Evolutionary conservation across 2,797 vertebrate species (phyloP).

Genomic region (Spinus pinus): DNA sequence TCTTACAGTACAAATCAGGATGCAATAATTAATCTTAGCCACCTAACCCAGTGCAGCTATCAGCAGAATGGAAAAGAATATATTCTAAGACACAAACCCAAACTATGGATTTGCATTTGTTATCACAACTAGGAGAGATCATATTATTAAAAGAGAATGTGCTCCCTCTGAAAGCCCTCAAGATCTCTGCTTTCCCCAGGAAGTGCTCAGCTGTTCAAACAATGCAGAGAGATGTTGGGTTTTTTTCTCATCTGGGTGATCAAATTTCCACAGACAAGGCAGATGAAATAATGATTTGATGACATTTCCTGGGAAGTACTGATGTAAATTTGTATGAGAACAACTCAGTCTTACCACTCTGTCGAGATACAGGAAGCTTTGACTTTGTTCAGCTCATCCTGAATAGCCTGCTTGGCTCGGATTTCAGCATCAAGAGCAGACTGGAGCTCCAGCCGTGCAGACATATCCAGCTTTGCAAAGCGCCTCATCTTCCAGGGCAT

Average conservation of each 20-base stretch:
- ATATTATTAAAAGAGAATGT: neutral
- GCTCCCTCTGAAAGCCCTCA: neutral
- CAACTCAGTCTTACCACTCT: conserved; percentile 85
- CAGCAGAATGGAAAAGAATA: neutral
- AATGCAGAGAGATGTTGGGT: neutral
- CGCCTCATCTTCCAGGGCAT: conserved; percentile 99
- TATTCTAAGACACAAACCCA: neutral
- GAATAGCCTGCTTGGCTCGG: conserved; percentile 94
- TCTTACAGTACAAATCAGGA: neutral
- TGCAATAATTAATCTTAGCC: neutral
- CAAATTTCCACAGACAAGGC: neutral
- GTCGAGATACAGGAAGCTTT: conserved; percentile 92
- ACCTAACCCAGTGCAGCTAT: neutral
- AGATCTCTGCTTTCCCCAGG: neutral
- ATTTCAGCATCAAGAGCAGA: conserved; percentile 97
- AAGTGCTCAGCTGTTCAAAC: neutral
- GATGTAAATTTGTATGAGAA: neutral
- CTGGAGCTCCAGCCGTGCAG: conserved; percentile 94
- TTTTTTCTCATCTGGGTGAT: neutral
- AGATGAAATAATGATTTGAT: neutral
- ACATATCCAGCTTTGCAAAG: conserved; percentile 98
- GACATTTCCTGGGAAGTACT: neutral
- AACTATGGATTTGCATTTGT: neutral
- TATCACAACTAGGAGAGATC: neutral
- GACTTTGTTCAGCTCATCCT: conserved; percentile 96